These are phyloP conservation scores for Pterois miles DNA, from an alignment of 2,797 vertebrate species.

Conservation along the genomic window DNA sequence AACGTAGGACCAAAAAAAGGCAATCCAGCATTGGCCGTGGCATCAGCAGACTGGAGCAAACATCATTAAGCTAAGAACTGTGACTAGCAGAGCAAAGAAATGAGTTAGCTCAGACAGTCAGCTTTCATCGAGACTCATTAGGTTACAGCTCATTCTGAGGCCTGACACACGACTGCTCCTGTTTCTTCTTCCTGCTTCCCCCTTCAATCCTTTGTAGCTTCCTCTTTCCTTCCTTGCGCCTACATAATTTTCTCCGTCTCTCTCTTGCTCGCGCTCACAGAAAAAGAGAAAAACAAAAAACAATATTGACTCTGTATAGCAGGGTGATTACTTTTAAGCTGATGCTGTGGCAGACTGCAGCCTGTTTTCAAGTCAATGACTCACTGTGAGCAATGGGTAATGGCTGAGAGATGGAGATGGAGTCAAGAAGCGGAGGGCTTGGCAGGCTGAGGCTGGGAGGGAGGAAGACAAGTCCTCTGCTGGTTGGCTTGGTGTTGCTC, in stretches of 20 bases:
- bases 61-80: slow-evolving; percentile 68
- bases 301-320: slow-evolving; percentile 55
- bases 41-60: slow-evolving; percentile 68
- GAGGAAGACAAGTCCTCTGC: slow-evolving; percentile 42
- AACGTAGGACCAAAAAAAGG: slow-evolving; percentile 71
- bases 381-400: slow-evolving; percentile 58
- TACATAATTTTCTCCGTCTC: slow-evolving; percentile 7
- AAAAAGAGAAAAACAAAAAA: not conserved
- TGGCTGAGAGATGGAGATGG: slow-evolving; percentile 40
- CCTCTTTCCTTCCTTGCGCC: slow-evolving; percentile 5
- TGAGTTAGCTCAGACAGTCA: slow-evolving; percentile 74
- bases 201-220: slow-evolving; percentile 17
- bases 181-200: not conserved
- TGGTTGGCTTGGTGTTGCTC: slow-evolving; percentile 37
- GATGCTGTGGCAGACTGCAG: slow-evolving; percentile 46
- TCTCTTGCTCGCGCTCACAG: not conserved
- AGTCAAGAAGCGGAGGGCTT: slow-evolving; percentile 47
- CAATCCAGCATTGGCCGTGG: slow-evolving; percentile 48
- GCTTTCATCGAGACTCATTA: slow-evolving; percentile 75
- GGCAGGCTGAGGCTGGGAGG: slow-evolving; percentile 30
- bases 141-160: slow-evolving; percentile 69
- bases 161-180: slow-evolving; percentile 42
- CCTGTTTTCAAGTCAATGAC: slow-evolving; percentile 60
- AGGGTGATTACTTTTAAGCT: slow-evolving; percentile 60
- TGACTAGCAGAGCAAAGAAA: slow-evolving; percentile 78